phyloP scores from a whole-genome alignment of 2,797 vertebrate genomes.

The Cirrhinus mrigala region DNA sequence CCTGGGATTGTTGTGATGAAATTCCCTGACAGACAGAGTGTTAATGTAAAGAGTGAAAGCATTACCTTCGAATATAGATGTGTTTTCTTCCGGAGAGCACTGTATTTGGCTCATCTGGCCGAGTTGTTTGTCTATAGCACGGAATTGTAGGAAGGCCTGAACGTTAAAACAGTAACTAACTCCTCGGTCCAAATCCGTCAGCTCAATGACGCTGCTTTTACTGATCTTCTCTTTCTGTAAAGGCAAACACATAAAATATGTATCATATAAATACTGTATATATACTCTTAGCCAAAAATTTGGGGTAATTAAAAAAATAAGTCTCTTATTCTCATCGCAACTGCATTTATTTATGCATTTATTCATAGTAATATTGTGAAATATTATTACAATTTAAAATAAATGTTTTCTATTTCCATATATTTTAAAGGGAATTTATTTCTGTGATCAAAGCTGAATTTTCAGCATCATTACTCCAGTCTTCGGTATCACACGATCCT shows the following conservation, averaged over 20 bases:
- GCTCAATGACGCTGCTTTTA: conserved; percentile 69
- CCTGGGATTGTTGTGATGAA: conserved; percentile 4
- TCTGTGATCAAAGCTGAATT: not conserved
- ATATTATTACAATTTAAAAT: not conserved
- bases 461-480: not conserved
- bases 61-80: conserved; percentile 72
- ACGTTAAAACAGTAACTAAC: conserved; percentile 88
- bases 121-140: conserved; percentile 67
- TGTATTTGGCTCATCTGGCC: conserved; percentile 75
- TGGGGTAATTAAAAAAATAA: too few species aligned
- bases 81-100: conserved; percentile 65
- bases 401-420: not conserved
- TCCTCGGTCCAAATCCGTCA: conserved; percentile 76
- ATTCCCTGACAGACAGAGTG: not conserved
- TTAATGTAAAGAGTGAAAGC: not conserved
- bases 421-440: not conserved
- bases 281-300: too few species aligned
- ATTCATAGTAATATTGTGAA: not conserved
- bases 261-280: not conserved
- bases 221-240: conserved; percentile 80
- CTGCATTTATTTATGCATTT: not conserved
- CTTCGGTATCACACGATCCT: too few species aligned
- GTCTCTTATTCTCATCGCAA: not conserved
- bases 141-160: conserved; percentile 78
- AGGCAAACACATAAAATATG: conserved; percentile 8